A percentile compares a stretch with the other conserved stretches of the same genome.
Conservation (phyloP, 2,113 vertebrate genomes). For the Ceratotherium simum region DNA sequence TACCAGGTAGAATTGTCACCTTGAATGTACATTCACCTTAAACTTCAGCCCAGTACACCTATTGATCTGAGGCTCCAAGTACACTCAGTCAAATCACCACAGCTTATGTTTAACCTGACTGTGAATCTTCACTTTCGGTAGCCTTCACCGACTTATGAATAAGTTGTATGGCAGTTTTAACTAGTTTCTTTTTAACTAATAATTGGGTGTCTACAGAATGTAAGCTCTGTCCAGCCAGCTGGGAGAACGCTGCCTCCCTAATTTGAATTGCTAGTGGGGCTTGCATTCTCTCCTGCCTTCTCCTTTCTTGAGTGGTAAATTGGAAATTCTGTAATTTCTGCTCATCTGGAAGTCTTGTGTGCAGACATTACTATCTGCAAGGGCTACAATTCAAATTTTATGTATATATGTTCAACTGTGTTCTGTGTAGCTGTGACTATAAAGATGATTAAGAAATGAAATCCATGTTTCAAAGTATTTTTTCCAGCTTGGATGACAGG, state of each 20-base stretch:
- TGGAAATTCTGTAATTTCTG: not conserved
- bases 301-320: not conserved
- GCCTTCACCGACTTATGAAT: too few species aligned
- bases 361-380: not conserved
- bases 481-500: not conserved
- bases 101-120: not conserved
- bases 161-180: not conserved
- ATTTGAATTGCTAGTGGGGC: not conserved
- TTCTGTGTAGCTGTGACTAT: not conserved
- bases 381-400: not conserved
- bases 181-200: not conserved
- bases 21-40: not conserved
- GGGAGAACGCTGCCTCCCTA: not conserved
- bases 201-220: not conserved
- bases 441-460: not conserved
- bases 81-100: not conserved
- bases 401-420: not conserved
- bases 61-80: not conserved
- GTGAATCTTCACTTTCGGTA: not conserved
- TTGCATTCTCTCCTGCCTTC: not conserved
- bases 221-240: not conserved
- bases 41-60: not conserved
- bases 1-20: not conserved
- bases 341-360: fast-evolving
- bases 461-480: not conserved